Evolutionary conservation across 2,888 invertebrate species (phyloP).

Genomic region (Conus canariensis): DNA sequence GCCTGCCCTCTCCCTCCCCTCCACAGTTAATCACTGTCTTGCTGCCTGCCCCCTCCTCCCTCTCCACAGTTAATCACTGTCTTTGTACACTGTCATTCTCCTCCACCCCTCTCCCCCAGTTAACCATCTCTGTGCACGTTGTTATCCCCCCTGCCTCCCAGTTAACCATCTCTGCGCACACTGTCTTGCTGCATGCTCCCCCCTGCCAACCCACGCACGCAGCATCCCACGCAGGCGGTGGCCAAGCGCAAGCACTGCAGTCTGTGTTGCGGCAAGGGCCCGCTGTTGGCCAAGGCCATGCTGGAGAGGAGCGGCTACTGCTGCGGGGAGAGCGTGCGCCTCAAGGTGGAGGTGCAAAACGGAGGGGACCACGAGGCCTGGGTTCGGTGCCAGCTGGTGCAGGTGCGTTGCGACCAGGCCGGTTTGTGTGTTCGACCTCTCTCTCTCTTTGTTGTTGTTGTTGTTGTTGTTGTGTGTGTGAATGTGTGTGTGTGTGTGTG

Average conservation of each 20-base stretch:
- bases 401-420: conserved; percentile 69
- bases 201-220: neutral
- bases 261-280: conserved; percentile 86
- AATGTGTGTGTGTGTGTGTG: too few relatives aligned
- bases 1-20: too few relatives aligned
- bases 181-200: neutral
- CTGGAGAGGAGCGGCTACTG: conserved; percentile 88
- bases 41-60: too few relatives aligned
- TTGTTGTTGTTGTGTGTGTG: neutral
- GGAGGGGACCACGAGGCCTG: conserved; percentile 83
- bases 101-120: too few relatives aligned
- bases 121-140: neutral
- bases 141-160: neutral
- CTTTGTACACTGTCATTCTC: too few relatives aligned
- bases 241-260: conserved; percentile 80
- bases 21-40: too few relatives aligned
- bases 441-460: neutral
- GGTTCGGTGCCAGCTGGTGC: conserved; percentile 82
- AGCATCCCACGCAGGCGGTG: conserved; percentile 72
- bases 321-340: conserved; percentile 85
- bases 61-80: too few relatives aligned
- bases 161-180: neutral
- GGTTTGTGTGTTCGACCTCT: neutral
- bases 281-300: conserved; percentile 84
- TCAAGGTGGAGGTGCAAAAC: conserved; percentile 86